These are phyloP conservation scores for Trichonephila clavipes DNA, from an alignment of 1,140 invertebrate species.

Conservation along the genomic window DNA sequence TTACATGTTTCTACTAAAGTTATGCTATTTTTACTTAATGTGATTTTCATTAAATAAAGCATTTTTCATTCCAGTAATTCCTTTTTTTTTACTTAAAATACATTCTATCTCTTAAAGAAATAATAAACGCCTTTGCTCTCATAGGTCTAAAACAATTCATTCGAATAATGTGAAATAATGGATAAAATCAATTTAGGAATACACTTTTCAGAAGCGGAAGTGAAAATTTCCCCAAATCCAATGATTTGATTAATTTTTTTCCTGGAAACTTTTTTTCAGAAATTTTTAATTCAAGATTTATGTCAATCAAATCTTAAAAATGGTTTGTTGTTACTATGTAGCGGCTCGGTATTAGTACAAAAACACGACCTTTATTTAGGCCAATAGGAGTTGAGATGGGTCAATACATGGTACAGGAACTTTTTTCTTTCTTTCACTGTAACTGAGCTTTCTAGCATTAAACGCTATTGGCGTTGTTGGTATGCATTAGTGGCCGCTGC, in stretches of 20 bases:
- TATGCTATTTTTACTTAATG: no score
- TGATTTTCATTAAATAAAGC: no score
- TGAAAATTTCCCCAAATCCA: background rate
- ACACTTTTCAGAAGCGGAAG: background rate
- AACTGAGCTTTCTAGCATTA: slow-evolving; percentile 69
- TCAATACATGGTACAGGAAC: slow-evolving; percentile 75
- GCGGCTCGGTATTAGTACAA: slow-evolving; percentile 36
- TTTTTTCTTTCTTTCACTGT: slow-evolving; percentile 76
- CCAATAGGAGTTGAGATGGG: slow-evolving; percentile 72
- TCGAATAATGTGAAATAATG: no score
- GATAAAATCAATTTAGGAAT: no score
- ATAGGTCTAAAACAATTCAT: no score
- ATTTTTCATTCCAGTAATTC: no score
- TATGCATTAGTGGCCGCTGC: slow-evolving; percentile 70
- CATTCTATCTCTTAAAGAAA: no score
- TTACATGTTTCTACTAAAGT: no score
- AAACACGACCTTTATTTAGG: slow-evolving; percentile 54
- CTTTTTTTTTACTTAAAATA: no score
- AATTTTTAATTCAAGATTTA: background rate
- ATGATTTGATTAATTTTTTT: no score
- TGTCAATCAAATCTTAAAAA: background rate
- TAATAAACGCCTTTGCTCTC: no score
- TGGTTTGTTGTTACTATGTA: slow-evolving; percentile 41
- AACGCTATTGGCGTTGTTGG: slow-evolving; percentile 76
- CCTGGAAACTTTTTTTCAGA: background rate